Base-by-base conservation (phyloP, 2,113 vertebrate species). In the Lynx canadensis region DNA sequence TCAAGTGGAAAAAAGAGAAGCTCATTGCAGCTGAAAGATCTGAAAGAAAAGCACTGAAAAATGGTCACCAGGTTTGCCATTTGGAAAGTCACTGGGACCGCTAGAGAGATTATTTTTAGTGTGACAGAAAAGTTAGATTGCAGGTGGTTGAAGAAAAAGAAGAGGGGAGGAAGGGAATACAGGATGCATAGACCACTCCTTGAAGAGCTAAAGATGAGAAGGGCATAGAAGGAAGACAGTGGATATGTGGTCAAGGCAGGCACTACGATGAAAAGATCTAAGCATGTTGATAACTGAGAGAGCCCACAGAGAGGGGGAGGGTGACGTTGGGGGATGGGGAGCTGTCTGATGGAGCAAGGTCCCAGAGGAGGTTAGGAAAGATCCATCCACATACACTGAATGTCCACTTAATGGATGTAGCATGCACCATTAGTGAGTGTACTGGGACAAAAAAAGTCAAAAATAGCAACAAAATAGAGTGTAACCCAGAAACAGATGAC, bases 11-110 rank as follows among this genome's bases (percentile, higher is more conserved):
- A 95, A 87, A 4, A 10, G 3, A 57, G 52, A n/a, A 4, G 73
- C 14, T 38, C 45, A 7, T 3, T 85, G 89, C 63, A 73, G 11
- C 36, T 55, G 45, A 87, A 60, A 76, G 33, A 50, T 63, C 55
- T 36, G 63, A 55, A 92, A 65, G 63, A 55, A 92, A 65, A 60
- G 3, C 29, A 41, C 45, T 81, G 41, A 76, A 29, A 74, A 65
- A 31, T 41, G 27, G 65, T 65, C 45, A 12, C 55, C 33, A 93
- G 29, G 88, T 88, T 79, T 89, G 16, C 81, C 21, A 60, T 91
- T 95, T 82, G 48, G 41, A 41, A 96, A 88, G n/a, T 93, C 82
- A 52, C 31, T 23, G 19, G 80, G 29, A 3, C 50, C 52, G 45
- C 48, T 41, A 33, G 73, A 68, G 73, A 65, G 25, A 41, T 5